Conservation (phyloP, 2,797 vertebrate species). For the Lemur catta region DNA sequence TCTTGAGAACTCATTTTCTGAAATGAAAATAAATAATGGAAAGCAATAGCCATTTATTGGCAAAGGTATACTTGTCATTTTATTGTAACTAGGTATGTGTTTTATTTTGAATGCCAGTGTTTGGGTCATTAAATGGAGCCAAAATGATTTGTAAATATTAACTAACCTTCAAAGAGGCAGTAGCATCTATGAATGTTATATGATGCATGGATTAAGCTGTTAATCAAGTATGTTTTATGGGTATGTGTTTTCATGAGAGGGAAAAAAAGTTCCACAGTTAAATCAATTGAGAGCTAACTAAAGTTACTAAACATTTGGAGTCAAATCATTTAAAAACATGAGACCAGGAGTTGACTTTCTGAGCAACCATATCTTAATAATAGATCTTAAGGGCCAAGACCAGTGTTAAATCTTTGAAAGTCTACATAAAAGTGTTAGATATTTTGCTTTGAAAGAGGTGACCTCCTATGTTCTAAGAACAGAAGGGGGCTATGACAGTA, state of each 20-base stretch:
- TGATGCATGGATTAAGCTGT: not conserved
- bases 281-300: not conserved
- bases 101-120: slow-evolving; percentile 20
- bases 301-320: not conserved
- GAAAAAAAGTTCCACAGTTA: not conserved
- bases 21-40: not conserved
- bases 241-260: not conserved
- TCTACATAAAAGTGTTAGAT: not conserved
- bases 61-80: not conserved
- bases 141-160: slow-evolving; percentile 10
- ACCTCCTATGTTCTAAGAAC: not conserved
- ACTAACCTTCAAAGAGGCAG: not conserved
- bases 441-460: not conserved
- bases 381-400: slow-evolving; percentile 19
- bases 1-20: slow-evolving; percentile 21
- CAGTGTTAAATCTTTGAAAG: slow-evolving; percentile 20
- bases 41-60: not conserved
- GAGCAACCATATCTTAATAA: not conserved
- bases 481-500: not conserved
- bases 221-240: slow-evolving; percentile 14
- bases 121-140: not conserved
- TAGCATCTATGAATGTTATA: not conserved
- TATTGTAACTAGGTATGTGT: not conserved
- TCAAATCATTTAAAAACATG: slow-evolving; percentile 43
- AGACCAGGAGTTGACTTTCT: slow-evolving; percentile 1